phyloP scores from a whole-genome alignment of 2,888 invertebrate genomes.

The Julus scandinavius region DNA sequence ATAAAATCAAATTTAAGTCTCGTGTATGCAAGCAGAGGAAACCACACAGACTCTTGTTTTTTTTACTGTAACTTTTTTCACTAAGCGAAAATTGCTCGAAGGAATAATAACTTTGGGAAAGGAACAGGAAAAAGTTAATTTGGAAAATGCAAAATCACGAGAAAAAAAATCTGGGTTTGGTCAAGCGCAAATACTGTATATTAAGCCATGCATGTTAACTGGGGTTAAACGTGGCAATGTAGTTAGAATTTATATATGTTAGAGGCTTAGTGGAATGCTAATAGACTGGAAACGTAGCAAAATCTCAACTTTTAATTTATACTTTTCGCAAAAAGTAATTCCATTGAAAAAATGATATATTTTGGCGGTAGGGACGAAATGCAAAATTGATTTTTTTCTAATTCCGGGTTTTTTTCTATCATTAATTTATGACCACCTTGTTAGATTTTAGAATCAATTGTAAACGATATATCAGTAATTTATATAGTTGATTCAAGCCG shows the following conservation, averaged over 20 bases:
- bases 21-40: neutral
- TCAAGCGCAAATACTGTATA: neutral
- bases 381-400: neutral
- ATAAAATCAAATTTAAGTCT: too few relatives aligned
- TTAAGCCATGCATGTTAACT: neutral
- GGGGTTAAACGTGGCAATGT: neutral
- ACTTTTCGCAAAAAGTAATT: neutral
- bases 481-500: neutral
- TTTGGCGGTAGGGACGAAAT: neutral
- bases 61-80: neutral
- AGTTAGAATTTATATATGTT: neutral
- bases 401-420: neutral
- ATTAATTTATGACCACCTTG: neutral
- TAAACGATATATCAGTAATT: neutral
- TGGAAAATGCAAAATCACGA: slow-evolving; percentile 20
- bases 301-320: neutral
- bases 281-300: neutral
- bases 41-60: neutral
- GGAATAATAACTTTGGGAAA: slow-evolving; percentile 1
- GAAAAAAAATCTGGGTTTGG: slow-evolving; percentile 1
- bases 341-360: neutral
- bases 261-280: neutral
- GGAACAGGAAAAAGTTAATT: slow-evolving; percentile 38
- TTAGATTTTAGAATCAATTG: neutral
- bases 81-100: slow-evolving; percentile 20